Evolutionary conservation across 2,888 invertebrate genomes (phyloP).

Genomic region (Coenonympha arcania): DNA sequence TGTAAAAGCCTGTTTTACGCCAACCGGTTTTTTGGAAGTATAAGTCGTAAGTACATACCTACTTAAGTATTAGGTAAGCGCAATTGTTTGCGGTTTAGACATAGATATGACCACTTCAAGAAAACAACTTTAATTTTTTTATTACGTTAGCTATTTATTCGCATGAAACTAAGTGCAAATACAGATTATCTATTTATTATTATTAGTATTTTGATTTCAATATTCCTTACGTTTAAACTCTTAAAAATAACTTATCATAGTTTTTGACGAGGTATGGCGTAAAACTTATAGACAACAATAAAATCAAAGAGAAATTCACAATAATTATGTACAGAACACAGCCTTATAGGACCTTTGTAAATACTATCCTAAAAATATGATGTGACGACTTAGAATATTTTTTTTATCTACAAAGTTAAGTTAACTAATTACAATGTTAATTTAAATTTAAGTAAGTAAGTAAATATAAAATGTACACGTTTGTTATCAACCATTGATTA

Average conservation of each 20-base stretch:
- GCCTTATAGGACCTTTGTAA: slow-evolving; percentile 59
- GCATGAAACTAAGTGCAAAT: too few relatives aligned
- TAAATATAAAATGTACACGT: slow-evolving; percentile 12
- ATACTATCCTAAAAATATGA: slow-evolving; percentile 29
- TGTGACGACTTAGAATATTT: slow-evolving; percentile 29
- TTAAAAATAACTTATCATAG: not conserved
- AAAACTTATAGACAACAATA: slow-evolving; percentile 2
- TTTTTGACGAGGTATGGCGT: slow-evolving; percentile 16
- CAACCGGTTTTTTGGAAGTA: too few relatives aligned
- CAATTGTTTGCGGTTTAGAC: too few relatives aligned
- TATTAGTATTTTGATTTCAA: not conserved
- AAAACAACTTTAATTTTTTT: too few relatives aligned
- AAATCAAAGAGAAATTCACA: slow-evolving; percentile 43
- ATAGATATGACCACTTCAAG: too few relatives aligned
- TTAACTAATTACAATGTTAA: slow-evolving; percentile 24
- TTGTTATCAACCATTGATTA: not conserved
- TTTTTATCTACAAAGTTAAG: slow-evolving; percentile 18
- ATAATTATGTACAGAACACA: slow-evolving; percentile 68
- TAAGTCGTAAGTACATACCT: too few relatives aligned
- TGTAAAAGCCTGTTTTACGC: too few relatives aligned
- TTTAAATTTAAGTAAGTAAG: not conserved
- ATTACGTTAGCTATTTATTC: too few relatives aligned
- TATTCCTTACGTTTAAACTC: not conserved
- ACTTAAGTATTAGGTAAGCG: too few relatives aligned
- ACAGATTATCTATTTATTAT: too few relatives aligned